These are phyloP conservation scores for Hippocampus kuda DNA, from an alignment of 2,797 vertebrate species.

Conservation along the genomic window DNA sequence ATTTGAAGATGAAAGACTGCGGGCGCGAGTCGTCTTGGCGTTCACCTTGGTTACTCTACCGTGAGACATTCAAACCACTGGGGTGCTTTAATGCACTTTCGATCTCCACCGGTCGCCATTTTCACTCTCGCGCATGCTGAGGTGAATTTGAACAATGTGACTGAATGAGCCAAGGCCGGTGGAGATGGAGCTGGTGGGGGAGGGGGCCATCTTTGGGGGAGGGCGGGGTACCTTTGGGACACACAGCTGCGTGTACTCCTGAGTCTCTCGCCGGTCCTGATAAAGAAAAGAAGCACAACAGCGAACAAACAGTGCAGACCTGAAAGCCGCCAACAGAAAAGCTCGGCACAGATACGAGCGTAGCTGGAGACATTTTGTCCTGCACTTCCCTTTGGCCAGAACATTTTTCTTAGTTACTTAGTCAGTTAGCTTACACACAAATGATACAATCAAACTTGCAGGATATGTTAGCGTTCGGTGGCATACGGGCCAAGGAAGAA, in stretches of 20 bases:
- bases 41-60: too few relatives aligned
- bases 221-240: not conserved
- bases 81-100: too few relatives aligned
- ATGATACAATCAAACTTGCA: too few relatives aligned
- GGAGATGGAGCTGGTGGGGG: constrained; percentile 32
- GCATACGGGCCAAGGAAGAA: too few relatives aligned
- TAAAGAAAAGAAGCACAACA: constrained; percentile 16
- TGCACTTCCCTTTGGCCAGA: not conserved
- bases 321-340: not conserved
- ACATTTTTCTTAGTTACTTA: not conserved
- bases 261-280: constrained; percentile 3
- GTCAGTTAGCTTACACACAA: too few relatives aligned
- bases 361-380: not conserved
- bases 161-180: constrained; percentile 27
- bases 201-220: not conserved
- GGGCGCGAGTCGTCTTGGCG: too few relatives aligned
- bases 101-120: too few relatives aligned
- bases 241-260: constrained; percentile 52
- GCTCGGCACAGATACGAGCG: not conserved
- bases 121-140: too few relatives aligned
- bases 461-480: too few relatives aligned
- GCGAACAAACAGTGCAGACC: not conserved
- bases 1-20: too few relatives aligned
- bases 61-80: too few relatives aligned
- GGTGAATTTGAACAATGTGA: too few relatives aligned